Base-by-base conservation (phyloP, 2,888 invertebrate genomes). In the Drosophila setosimentum region DNA sequence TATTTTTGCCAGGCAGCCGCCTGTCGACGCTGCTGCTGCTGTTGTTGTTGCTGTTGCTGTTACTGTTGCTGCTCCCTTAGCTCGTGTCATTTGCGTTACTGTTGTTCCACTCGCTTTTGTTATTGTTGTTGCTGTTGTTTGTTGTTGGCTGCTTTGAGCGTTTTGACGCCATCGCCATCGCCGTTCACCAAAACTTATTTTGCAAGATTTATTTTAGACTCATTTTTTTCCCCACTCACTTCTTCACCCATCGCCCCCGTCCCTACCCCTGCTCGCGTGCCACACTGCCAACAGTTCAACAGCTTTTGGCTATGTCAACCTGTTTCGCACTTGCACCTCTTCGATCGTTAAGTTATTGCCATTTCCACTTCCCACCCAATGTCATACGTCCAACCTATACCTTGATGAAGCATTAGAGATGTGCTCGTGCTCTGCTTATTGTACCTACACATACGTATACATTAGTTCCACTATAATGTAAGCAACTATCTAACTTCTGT, bases 1-100 rank as follows among this genome's bases (percentile, higher is more conserved):
- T 91, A 92, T 91, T 91, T 91, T 91, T 86, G 80, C 81, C 84
- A 82, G 82, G 80, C 82, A 82, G 69, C 77, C 80, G 76, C 77
- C 78, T 65, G 82, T 74, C 78, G 72, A 57, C 78, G 60, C 67
- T 49, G 51, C 67, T 35, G 45, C 62, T 50, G 57, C 32, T 24
- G 10, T 42, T 37, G 13, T 45, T 35, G 21, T 35, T 53, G 18
- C 32, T 45, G 27, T 58, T 16, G 33, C 30, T 63, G 68, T 64
- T 51, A 62, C 64, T 32, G 55, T 58, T 53, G 24, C 60, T 29
- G 37, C 73, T 74, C 55, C 33, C 65, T 73, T 50, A 51, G 66
- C 73, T 76, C 71, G 73, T 80, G 86, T 83, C 86, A 78, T 80
- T 78, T 78, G 74, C 80, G 75, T 67, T 77, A 70, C 78, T 61